Percentiles rank a stretch among this genome's conserved stretches.
Evolutionary conservation across 2,888 invertebrate genomes (phyloP).

Genomic region (Agonopterix heracliana): DNA sequence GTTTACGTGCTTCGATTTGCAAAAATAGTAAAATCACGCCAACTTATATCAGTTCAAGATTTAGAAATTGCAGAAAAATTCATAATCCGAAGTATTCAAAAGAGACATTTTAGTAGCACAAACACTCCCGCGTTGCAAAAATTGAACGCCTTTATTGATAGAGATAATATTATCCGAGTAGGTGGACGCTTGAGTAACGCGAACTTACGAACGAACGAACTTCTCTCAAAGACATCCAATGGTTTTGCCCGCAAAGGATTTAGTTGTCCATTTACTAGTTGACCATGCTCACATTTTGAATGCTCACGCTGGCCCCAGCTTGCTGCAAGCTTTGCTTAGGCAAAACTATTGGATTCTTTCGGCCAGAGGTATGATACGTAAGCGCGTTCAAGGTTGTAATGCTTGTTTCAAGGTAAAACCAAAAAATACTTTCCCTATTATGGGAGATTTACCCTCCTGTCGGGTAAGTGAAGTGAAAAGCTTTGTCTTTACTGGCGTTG

Average conservation of each 20-base stretch:
- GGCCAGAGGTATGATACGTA: slow-evolving; percentile 1
- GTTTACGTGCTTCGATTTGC: background rate
- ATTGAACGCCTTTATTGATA: background rate
- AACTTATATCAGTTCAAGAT: too few relatives aligned
- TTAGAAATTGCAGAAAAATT: background rate
- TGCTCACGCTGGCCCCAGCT: slow-evolving; percentile 6
- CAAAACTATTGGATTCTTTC: slow-evolving; percentile 9
- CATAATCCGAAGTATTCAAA: background rate
- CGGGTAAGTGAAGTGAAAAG: slow-evolving; percentile 8
- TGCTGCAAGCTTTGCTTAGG: slow-evolving; percentile 5
- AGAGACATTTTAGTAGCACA: too few relatives aligned
- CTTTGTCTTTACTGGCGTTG: slow-evolving; percentile 9
- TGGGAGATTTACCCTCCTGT: slow-evolving; percentile 7
- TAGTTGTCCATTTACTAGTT: slow-evolving; percentile 6
- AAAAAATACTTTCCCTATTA: slow-evolving; percentile 1
- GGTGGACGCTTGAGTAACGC: background rate
- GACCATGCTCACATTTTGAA: slow-evolving; percentile 3
- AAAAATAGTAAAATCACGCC: background rate
- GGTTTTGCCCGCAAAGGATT: slow-evolving; percentile 1
- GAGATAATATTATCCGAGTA: background rate
- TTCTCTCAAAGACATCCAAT: slow-evolving; percentile 3
- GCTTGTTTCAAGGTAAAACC: slow-evolving; percentile 1
- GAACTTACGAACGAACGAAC: too few relatives aligned
- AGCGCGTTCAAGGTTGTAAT: background rate
- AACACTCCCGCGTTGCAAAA: too few relatives aligned